These are phyloP conservation scores for Urophycis tenuis DNA, from an alignment of 2,797 vertebrate species.

Conservation along the genomic window DNA sequence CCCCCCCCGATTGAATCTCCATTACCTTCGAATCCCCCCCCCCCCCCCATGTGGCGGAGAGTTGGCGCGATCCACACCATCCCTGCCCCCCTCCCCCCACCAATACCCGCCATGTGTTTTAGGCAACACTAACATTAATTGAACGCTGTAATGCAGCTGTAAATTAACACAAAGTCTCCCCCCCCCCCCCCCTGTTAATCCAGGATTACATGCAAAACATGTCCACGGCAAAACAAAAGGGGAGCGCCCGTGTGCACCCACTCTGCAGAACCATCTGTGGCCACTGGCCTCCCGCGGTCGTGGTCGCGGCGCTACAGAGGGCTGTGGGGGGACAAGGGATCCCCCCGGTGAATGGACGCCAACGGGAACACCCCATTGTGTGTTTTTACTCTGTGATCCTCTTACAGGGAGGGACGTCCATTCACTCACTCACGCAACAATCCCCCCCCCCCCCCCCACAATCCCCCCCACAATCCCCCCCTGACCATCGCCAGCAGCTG, in stretches of 20 bases:
- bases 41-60: conserved; percentile 50
- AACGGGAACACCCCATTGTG: conserved; percentile 58
- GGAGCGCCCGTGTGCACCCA: conserved; percentile 69
- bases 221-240: conserved; percentile 79
- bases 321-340: conserved; percentile 44
- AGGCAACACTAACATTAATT: conserved; percentile 64
- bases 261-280: conserved; percentile 70
- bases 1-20: conserved; percentile 84
- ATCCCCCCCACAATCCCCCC: too few relatives aligned
- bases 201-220: conserved; percentile 84
- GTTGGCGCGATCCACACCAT: conserved; percentile 68
- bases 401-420: conserved; percentile 28
- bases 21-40: conserved; percentile 70
- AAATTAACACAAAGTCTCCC: conserved; percentile 84
- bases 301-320: conserved; percentile 51
- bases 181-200: too few relatives aligned
- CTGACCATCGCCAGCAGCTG: conserved; percentile 29
- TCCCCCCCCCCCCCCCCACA: too few relatives aligned
- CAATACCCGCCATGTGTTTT: conserved; percentile 63
- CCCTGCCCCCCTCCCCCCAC: conserved; percentile 31
- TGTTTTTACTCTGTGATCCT: conserved; percentile 65
- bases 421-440: conserved; percentile 29
- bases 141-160: conserved; percentile 71
- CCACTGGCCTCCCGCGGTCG: conserved; percentile 48
- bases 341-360: conserved; percentile 57